Conservation (phyloP, 2,797 vertebrate species). For the Acestrorhynchus altus region DNA sequence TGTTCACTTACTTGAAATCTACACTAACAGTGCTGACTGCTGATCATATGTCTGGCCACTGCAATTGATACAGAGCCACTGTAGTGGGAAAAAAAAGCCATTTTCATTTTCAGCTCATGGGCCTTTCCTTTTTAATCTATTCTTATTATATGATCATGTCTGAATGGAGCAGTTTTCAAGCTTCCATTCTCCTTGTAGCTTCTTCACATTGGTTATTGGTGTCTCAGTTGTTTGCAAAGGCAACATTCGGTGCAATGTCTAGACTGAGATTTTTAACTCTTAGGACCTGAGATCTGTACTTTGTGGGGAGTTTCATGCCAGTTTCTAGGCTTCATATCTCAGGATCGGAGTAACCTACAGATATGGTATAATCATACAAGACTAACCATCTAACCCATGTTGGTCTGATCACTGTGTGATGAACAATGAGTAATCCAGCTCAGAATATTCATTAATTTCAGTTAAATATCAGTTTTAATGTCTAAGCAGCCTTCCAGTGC, state of each 20-base stretch:
- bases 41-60: not conserved
- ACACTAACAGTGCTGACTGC: not conserved
- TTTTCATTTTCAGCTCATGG: not conserved
- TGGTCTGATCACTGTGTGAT: too few species aligned
- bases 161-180: not conserved
- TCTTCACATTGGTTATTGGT: not conserved
- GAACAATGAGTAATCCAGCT: too few species aligned
- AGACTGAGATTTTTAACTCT: not conserved
- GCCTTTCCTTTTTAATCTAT: not conserved
- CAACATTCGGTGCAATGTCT: not conserved
- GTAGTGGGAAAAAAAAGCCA: not conserved
- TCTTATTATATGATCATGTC: not conserved
- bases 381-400: too few species aligned
- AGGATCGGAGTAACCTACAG: too few species aligned
- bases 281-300: too few species aligned
- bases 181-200: not conserved
- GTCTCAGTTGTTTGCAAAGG: not conserved
- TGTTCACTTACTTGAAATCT: too few species aligned
- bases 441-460: too few species aligned
- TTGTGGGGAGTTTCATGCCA: too few species aligned
- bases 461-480: too few species aligned
- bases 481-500: too few species aligned
- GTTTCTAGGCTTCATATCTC: too few species aligned
- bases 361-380: too few species aligned
- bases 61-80: conserved; percentile 5